Conservation (phyloP, 2,888 invertebrate species). For the Mellilla xanthometata region DNA sequence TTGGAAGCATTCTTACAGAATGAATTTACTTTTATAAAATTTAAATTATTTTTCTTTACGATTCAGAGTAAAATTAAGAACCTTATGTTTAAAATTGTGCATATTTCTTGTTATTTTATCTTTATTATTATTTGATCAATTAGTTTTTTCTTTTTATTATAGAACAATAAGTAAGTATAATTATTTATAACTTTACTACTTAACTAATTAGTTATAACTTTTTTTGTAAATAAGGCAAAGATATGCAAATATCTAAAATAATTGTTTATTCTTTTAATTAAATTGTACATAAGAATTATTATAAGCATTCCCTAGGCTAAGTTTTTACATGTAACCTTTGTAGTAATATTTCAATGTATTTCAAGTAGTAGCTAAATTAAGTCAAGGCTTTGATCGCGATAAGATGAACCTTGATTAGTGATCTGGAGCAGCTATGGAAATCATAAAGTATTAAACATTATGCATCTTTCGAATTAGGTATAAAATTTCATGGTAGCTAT, state of each 20-base stretch:
- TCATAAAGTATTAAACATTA: not conserved
- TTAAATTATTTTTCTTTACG: no score
- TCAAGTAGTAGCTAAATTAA: conserved; percentile 41
- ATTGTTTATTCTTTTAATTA: not conserved
- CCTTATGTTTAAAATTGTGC: no score
- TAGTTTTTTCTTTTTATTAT: no score
- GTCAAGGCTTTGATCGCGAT: conserved; percentile 6
- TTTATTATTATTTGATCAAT: no score
- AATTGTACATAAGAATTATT: not conserved
- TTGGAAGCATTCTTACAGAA: no score
- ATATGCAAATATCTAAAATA: not conserved
- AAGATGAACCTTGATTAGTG: conserved; percentile 4
- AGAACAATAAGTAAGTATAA: no score
- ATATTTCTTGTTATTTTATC: no score
- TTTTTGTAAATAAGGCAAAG: conserved; percentile 1
- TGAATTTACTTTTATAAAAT: no score
- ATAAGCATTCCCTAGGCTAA: conserved; percentile 1
- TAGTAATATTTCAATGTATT: no score
- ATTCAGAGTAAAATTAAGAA: no score
- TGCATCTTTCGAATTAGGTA: not conserved
- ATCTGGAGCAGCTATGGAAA: conserved; percentile 1
- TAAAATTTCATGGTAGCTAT: not conserved
- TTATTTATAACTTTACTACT: no score
- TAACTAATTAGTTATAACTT: not conserved
- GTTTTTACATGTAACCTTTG: conserved; percentile 36